Evolutionary conservation across 1,140 invertebrate species (phyloP).

Genomic region (Globodera rostochiensis): DNA sequence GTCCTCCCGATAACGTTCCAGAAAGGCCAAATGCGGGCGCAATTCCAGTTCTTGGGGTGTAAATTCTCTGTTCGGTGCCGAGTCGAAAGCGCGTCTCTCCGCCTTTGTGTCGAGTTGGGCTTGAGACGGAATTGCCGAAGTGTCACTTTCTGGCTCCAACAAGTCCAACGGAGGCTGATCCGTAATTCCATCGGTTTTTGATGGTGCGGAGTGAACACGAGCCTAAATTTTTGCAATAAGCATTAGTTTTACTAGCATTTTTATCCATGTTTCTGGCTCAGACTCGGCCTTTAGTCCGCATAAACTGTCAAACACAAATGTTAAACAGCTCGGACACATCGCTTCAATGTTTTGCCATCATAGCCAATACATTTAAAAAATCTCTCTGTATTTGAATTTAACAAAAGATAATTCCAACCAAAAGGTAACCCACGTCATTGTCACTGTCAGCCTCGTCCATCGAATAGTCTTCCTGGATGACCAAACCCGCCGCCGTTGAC

Average conservation of each 20-base stretch:
- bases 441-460: conserved; percentile 20
- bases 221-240: neutral
- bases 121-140: neutral
- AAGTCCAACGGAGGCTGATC: conserved; percentile 28
- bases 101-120: neutral
- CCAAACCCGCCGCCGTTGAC: neutral
- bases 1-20: conserved; percentile 16
- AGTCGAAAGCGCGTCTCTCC: conserved; percentile 7
- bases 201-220: neutral
- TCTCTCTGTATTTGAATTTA: neutral
- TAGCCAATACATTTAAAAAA: neutral
- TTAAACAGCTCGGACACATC: conserved; percentile 9
- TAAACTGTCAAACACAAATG: neutral
- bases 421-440: neutral
- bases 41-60: conserved; percentile 11
- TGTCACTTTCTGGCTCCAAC: conserved; percentile 13
- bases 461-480: conserved; percentile 12
- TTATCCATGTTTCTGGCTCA: conserved; percentile 14
- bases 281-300: conserved; percentile 31
- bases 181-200: conserved; percentile 9
- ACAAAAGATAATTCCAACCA: neutral
- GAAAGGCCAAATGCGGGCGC: conserved; percentile 8
- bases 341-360: neutral
- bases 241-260: neutral
- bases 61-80: conserved; percentile 6